Evolutionary conservation across 2,888 invertebrate species (phyloP).

Genomic region (Metalampra italica): DNA sequence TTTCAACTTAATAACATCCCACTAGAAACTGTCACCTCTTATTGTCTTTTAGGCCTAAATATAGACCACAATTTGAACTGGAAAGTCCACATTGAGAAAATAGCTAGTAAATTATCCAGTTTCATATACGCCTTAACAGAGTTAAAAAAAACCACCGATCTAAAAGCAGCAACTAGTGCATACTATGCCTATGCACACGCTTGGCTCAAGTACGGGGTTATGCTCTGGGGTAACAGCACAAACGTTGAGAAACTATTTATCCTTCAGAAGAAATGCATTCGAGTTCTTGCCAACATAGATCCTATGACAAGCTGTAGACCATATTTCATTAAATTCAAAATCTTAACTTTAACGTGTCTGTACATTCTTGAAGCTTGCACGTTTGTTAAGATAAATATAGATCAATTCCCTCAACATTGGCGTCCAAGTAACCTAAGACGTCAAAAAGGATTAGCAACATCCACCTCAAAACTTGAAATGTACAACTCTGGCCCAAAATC

Average conservation of each 20-base stretch:
- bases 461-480: no score
- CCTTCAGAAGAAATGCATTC: background rate
- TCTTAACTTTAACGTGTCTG: background rate
- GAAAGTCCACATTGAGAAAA: background rate
- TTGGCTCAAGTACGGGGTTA: background rate
- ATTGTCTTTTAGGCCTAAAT: no score
- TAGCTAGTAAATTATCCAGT: background rate
- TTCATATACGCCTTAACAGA: background rate
- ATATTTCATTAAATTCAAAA: background rate
- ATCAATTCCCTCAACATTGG: no score
- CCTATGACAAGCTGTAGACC: background rate
- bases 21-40: no score
- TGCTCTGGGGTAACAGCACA: background rate
- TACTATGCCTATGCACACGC: background rate
- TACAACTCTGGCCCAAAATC: no score
- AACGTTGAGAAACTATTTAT: background rate
- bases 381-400: background rate
- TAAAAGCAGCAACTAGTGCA: background rate
- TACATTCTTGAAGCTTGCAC: background rate
- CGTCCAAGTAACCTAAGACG: no score
- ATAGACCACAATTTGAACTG: background rate
- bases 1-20: no score
- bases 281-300: background rate
- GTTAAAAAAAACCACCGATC: background rate
- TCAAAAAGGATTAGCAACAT: no score